Conservation (phyloP, 2,797 vertebrate genomes). For the Gymnodraco acuticeps region DNA sequence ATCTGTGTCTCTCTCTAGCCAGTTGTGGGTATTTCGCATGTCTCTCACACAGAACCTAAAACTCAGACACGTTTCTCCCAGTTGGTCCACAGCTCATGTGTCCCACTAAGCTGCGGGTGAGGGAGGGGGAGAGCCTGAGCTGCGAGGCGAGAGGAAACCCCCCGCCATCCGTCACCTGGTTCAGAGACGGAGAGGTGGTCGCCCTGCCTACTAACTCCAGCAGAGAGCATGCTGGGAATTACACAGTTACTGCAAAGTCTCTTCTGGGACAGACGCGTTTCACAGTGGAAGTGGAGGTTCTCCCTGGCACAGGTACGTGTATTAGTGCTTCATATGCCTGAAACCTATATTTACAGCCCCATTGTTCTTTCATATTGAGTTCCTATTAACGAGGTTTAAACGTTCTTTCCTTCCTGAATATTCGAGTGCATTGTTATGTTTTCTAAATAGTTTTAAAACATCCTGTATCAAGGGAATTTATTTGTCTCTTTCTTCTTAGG, state of each 20-base stretch:
- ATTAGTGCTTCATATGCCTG: too few species aligned
- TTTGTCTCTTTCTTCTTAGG: slow-evolving; percentile 47
- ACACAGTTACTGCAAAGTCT: slow-evolving; percentile 45
- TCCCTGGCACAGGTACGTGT: slow-evolving; percentile 50
- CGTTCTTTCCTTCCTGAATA: neutral
- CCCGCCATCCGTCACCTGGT: slow-evolving; percentile 62
- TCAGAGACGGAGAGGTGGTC: slow-evolving; percentile 54
- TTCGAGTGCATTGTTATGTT: neutral
- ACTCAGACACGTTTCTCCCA: slow-evolving; percentile 14
- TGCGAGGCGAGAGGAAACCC: slow-evolving; percentile 70
- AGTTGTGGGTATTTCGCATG: too few species aligned
- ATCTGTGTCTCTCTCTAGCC: too few species aligned
- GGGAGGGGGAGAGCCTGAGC: slow-evolving; percentile 45
- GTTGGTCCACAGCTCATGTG: slow-evolving; percentile 59
- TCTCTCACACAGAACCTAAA: too few species aligned
- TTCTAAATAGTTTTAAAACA: neutral
- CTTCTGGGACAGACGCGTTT: slow-evolving; percentile 30
- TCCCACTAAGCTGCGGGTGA: slow-evolving; percentile 43
- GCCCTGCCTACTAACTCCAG: slow-evolving; percentile 30
- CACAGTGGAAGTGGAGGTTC: slow-evolving; percentile 67
- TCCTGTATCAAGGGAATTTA: too few species aligned
- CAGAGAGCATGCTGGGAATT: slow-evolving; percentile 61
- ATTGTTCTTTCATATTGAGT: neutral
- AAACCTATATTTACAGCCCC: neutral
- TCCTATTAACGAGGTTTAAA: neutral